These are phyloP conservation scores for Archilochus colubris DNA, from an alignment of 2,113 vertebrate genomes.

Conservation along the genomic window DNA sequence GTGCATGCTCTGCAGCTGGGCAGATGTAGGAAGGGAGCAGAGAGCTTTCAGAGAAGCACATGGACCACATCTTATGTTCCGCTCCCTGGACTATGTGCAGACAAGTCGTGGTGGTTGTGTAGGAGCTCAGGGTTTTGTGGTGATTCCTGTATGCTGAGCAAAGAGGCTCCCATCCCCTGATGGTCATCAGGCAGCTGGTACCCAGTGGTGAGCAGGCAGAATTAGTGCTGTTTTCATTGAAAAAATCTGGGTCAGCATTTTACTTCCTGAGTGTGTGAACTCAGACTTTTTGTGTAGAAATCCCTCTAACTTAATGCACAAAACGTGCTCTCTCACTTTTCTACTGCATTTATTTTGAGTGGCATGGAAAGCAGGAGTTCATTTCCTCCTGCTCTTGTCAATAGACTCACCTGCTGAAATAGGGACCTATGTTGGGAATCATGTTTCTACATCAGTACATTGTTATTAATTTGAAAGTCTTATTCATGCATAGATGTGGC, in stretches of 20 bases:
- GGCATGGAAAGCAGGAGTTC: not conserved
- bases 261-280: not conserved
- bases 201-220: not conserved
- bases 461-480: not conserved
- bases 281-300: not conserved
- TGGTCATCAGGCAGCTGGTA: not conserved
- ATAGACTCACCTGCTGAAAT: not conserved
- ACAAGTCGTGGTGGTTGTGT: accelerated
- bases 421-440: not conserved
- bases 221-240: not conserved
- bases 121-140: not conserved
- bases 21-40: not conserved
- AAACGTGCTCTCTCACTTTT: not conserved
- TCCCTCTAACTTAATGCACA: not conserved
- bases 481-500: accelerated
- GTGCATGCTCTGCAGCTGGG: not conserved
- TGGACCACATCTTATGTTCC: not conserved
- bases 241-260: not conserved
- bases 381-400: not conserved
- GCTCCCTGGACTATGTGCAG: accelerated
- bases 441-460: accelerated
- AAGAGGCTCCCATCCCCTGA: not conserved
- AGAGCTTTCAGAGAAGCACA: not conserved
- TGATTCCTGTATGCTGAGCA: not conserved
- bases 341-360: not conserved